Conservation (phyloP, 2,113 vertebrate genomes). For the Tricholaema leucomelas region DNA sequence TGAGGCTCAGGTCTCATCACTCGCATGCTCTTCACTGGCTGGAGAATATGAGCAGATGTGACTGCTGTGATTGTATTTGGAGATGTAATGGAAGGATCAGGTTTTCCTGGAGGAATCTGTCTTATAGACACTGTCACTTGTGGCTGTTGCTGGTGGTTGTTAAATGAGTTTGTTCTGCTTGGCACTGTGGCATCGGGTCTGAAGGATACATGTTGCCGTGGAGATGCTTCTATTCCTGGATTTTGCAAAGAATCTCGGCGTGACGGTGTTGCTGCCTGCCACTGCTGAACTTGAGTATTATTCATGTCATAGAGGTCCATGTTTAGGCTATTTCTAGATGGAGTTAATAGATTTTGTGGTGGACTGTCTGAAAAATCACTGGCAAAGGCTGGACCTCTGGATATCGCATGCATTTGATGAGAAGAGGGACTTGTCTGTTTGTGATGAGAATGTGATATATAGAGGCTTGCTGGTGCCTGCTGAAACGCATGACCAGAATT, state of each 20-base stretch:
- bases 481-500: slow-evolving; percentile 79
- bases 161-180: slow-evolving; percentile 94
- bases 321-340: slow-evolving; percentile 91
- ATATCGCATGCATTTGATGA: slow-evolving; percentile 88
- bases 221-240: slow-evolving; percentile 75
- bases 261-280: slow-evolving; percentile 77
- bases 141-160: slow-evolving; percentile 83
- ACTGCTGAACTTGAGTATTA: slow-evolving; percentile 76
- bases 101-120: slow-evolving; percentile 79
- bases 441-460: slow-evolving; percentile 85
- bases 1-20: slow-evolving; percentile 96
- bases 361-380: slow-evolving; percentile 87
- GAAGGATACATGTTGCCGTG: slow-evolving; percentile 83
- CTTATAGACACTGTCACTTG: slow-evolving; percentile 79
- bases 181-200: slow-evolving; percentile 85
- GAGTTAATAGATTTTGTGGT: slow-evolving; percentile 82
- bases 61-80: slow-evolving; percentile 94
- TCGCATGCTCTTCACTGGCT: slow-evolving; percentile 94
- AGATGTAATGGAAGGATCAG: slow-evolving; percentile 81
- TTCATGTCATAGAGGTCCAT: slow-evolving; percentile 87
- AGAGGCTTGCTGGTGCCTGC: slow-evolving; percentile 76
- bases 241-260: slow-evolving; percentile 84
- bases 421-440: slow-evolving; percentile 88
- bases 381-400: slow-evolving; percentile 82
- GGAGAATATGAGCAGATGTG: slow-evolving; percentile 92